Conservation (phyloP, 2,113 vertebrate genomes). For the Notothenia rossii region DNA sequence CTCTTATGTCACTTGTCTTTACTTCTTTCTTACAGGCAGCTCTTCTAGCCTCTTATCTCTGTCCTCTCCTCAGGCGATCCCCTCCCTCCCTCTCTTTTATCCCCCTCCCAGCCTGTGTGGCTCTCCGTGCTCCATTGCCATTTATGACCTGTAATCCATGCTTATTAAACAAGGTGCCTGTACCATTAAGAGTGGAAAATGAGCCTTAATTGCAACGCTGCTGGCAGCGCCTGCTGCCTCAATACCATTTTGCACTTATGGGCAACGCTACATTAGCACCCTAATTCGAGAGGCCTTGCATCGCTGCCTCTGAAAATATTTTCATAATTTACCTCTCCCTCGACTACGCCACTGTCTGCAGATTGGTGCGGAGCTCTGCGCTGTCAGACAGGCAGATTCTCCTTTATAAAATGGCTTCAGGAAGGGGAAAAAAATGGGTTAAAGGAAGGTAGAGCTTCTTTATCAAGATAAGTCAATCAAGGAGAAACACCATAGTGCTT, state of each 20-base stretch:
- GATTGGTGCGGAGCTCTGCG: slow-evolving; percentile 21
- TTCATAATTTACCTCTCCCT: slow-evolving; percentile 62
- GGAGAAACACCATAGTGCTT: neutral
- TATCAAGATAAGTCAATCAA: slow-evolving; percentile 52
- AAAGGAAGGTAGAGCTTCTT: slow-evolving; percentile 53
- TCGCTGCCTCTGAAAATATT: slow-evolving; percentile 77
- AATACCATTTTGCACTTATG: slow-evolving; percentile 71
- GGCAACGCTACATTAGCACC: slow-evolving; percentile 75
- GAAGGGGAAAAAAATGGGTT: slow-evolving; percentile 3
- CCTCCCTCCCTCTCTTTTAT: slow-evolving; percentile 15
- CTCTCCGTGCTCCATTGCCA: slow-evolving; percentile 67
- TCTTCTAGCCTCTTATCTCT: slow-evolving; percentile 18
- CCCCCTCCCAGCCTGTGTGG: slow-evolving; percentile 40
- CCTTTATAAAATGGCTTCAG: neutral
- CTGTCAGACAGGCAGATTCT: slow-evolving; percentile 22
- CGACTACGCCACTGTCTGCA: slow-evolving; percentile 32
- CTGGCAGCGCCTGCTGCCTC: slow-evolving; percentile 50
- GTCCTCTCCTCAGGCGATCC: slow-evolving; percentile 22
- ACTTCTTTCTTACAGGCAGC: neutral
- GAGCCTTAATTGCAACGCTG: slow-evolving; percentile 63
- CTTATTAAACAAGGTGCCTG: slow-evolving; percentile 83
- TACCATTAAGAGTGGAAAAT: slow-evolving; percentile 76
- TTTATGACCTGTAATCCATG: slow-evolving; percentile 82
- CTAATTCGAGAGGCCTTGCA: slow-evolving; percentile 79
- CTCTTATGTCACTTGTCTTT: slow-evolving; percentile 20